Evolutionary conservation across 2,888 invertebrate genomes (phyloP).

Genomic region (Ephialtes manifestator): DNA sequence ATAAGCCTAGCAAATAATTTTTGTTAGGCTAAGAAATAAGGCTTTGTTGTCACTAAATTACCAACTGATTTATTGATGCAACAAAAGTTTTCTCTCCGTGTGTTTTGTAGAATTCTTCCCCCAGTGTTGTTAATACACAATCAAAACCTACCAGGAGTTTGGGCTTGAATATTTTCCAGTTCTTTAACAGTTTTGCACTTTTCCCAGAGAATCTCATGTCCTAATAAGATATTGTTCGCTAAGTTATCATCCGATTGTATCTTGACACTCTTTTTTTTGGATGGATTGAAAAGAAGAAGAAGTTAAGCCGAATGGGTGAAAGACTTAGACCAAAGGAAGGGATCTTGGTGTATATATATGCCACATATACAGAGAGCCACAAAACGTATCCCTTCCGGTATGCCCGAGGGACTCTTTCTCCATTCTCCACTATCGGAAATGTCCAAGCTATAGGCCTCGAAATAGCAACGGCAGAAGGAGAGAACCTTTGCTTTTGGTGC

Average conservation of each 20-base stretch:
- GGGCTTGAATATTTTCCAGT: neutral
- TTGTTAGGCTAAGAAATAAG: no score
- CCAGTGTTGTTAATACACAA: neutral
- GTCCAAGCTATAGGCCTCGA: neutral
- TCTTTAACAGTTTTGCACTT: neutral
- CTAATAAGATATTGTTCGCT: neutral
- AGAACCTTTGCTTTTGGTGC: slow-evolving; percentile 15
- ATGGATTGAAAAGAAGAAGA: neutral
- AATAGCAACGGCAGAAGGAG: slow-evolving; percentile 42
- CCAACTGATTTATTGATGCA: no score
- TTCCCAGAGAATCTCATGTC: neutral
- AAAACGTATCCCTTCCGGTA: slow-evolving; percentile 46
- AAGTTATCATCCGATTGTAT: neutral
- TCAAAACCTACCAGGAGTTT: no score
- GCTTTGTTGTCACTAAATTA: no score
- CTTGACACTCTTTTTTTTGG: neutral
- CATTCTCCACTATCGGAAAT: slow-evolving; percentile 41
- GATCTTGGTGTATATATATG: neutral
- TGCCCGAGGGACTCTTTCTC: slow-evolving; percentile 40
- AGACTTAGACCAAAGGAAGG: neutral
- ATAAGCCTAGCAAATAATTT: no score
- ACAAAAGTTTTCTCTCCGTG: no score
- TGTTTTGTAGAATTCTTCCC: neutral
- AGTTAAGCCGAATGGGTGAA: neutral
- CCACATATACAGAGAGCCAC: slow-evolving; percentile 3